Evolutionary conservation across 2,113 vertebrate species (phyloP).

Genomic region (Scortum barcoo): DNA sequence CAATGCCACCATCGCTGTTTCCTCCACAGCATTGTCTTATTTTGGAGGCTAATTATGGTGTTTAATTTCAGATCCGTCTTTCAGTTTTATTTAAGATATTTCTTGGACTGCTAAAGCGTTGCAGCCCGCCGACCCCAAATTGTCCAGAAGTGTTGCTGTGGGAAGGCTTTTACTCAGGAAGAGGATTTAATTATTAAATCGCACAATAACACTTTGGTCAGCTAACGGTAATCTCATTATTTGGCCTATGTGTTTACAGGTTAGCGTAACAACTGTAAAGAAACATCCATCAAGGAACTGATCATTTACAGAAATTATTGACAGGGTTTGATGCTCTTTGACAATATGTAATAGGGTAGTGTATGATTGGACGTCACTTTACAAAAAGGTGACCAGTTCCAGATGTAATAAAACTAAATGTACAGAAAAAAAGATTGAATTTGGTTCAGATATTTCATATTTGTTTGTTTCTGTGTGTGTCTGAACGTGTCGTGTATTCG

Average conservation of each 20-base stretch:
- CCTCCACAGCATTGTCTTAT: slow-evolving; percentile 6
- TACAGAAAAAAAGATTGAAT: too few species aligned
- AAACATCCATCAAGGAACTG: neutral
- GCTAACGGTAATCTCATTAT: neutral
- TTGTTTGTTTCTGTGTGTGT: too few species aligned
- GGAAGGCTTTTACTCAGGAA: neutral
- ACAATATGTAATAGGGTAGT: too few species aligned
- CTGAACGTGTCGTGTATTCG: too few species aligned
- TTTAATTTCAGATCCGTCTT: slow-evolving; percentile 9
- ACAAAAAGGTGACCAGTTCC: neutral
- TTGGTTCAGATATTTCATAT: too few species aligned
- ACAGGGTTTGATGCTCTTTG: too few species aligned
- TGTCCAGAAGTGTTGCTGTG: neutral
- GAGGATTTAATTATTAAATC: neutral
- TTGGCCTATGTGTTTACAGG: neutral
- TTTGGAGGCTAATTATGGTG: neutral
- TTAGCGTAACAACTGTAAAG: neutral
- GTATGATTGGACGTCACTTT: neutral
- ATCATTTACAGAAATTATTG: neutral
- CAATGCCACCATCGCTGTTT: neutral
- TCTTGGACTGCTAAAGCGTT: neutral
- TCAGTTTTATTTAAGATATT: neutral
- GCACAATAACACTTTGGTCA: neutral
- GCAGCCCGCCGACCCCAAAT: neutral
- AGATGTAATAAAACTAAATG: too few species aligned